These are phyloP conservation scores for Machimus atricapillus DNA, from an alignment of 2,888 invertebrate genomes.

Conservation along the genomic window DNA sequence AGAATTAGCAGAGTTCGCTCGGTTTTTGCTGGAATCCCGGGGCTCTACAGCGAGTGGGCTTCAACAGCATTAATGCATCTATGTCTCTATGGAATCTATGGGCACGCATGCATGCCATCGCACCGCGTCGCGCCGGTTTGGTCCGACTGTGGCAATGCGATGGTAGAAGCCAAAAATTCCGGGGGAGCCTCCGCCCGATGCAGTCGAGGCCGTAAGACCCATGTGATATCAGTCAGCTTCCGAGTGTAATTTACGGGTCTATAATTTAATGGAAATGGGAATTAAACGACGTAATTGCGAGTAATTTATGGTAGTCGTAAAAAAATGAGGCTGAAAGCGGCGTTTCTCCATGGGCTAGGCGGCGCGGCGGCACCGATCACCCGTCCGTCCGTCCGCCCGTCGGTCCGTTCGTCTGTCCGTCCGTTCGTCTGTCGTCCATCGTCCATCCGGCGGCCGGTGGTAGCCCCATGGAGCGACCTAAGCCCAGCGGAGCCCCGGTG, in stretches of 20 bases:
- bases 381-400: neutral
- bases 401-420: neutral
- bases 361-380: neutral
- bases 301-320: slow-evolving; percentile 47
- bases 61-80: neutral
- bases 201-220: neutral
- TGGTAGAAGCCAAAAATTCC: slow-evolving; percentile 9
- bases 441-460: neutral
- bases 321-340: slow-evolving; percentile 32
- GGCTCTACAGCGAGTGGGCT: neutral
- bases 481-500: neutral
- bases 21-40: neutral
- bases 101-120: neutral
- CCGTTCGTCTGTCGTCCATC: neutral
- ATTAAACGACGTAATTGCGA: slow-evolving; percentile 48
- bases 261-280: slow-evolving; percentile 49
- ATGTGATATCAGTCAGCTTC: slow-evolving; percentile 47
- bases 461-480: neutral
- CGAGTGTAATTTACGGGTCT: slow-evolving; percentile 48
- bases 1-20: neutral
- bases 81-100: neutral
- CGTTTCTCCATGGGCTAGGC: neutral
- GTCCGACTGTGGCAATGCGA: neutral
- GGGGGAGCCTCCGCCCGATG: neutral
- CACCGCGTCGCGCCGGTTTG: neutral